Base-by-base conservation (phyloP, 2,888 invertebrate species). In the Mimachlamys varia region DNA sequence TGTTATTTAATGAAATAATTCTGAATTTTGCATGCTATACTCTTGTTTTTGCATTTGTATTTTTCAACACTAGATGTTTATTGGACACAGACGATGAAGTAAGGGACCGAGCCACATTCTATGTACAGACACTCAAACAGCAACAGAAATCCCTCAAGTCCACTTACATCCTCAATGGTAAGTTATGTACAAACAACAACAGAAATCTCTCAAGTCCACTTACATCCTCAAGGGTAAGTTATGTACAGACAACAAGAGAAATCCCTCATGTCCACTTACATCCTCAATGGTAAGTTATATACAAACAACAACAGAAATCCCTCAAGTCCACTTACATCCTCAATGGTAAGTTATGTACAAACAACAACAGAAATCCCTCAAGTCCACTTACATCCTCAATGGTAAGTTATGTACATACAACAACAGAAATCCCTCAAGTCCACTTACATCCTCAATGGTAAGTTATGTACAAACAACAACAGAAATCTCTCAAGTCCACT, bases 21-120 rank as follows among this genome's bases (percentile, higher is more conserved):
- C 4, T 44, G 7, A 44, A 44, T 5, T 5, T 44, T 5, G 44
- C 44, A 5, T 44, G 44, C 44, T 44, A 5, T 5, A 5, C 7
- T 44, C 44, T 44, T 44, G 7, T 44, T 44, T 44, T 7, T 44
- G 3, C 22, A 4, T 87, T 76, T 33, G 76, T 76, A 76, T 50
- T 55, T 90, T 92, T 13, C 91, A 44, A 44, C 44, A 44, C 3
- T 44, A 95, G 95, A 89, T 96, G 95, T 92, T 97, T 99, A 87
- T 97, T 99, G 97, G 99, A 99, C 96, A 98, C 98, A 0, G 99
- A 99, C 96, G 99, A 99, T 97, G 99, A 99, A 97, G 99, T 99
- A 0, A 97, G 99, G 55, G 99, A 99, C 97, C 97, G 99, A 87
- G 99, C 99, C 17, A 99, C 99, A 0, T 99, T 99, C 97, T 99